Base-by-base conservation (phyloP, 2,888 invertebrate genomes). In the Oscheius sp. region DNA sequence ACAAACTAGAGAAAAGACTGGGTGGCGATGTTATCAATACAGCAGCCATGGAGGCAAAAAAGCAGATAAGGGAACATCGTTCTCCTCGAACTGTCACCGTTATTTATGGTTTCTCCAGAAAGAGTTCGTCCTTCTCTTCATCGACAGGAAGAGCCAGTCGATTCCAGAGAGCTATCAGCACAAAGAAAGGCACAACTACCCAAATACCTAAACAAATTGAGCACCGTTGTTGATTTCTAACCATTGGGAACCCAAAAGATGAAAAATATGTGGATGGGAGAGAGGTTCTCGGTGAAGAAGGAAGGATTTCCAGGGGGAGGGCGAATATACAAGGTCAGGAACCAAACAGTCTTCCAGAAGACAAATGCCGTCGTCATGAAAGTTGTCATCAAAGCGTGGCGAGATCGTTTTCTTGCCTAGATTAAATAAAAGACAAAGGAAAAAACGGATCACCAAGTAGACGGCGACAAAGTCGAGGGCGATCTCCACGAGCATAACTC, bases 281-380 rank as follows among this genome's bases (percentile, higher is more conserved):
- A 72, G 49, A 70, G 71, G 56, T 74, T 69, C 27, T 75, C 66
- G 18, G 72, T 72, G 71, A 80, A 77, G 43, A 59, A 77, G 27
- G 76, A 66, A 5, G 76, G 74, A 16, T 69, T 74, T 23, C 82
- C 85, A 7, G 75, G 74, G 23, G 84, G 84, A 59, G 80, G 84
- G 12, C 56, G 58, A 23, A 86, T 76, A 77, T 84, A 86, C 35
- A 86, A 73, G 0, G 78, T 72, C 68, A 86, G 72, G 75, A 80
- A 86, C 78, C 84, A 79, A 56, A 84, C 73, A 0, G 86, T 86
- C 76, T 86, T 86, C 86, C 86, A 86, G 80, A 85, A 86, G 18
- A 84, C 85, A 72, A 86, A 81, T 0, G 81, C 82, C 25, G 69
- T 76, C 0, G 84, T 81, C 18, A 83, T 83, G 80, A 86, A 86